Percentiles rank a stretch among this genome's conserved stretches.
Evolutionary conservation across 2,113 vertebrate genomes (phyloP).

Genomic region (Carassius carassius): DNA sequence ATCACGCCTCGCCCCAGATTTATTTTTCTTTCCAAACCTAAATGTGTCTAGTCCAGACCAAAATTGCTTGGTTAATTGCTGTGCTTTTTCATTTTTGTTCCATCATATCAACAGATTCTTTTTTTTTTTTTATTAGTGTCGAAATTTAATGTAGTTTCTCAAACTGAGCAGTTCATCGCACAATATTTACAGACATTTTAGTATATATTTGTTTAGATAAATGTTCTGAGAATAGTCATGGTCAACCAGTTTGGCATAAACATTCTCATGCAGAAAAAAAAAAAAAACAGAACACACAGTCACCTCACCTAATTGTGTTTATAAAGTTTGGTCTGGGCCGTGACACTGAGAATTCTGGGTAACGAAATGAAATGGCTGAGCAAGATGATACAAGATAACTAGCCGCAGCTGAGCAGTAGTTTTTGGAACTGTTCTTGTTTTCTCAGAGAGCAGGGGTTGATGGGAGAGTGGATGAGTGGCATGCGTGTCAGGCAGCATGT

Average conservation of each 20-base stretch:
- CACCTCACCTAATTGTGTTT: constrained; percentile 58
- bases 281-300: constrained; percentile 29
- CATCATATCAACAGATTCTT: constrained; percentile 1
- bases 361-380: background rate
- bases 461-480: constrained; percentile 1
- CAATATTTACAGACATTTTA: constrained; percentile 69
- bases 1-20: constrained; percentile 62
- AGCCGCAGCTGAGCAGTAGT: background rate
- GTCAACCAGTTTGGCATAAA: constrained; percentile 60
- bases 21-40: constrained; percentile 72
- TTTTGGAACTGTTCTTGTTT: constrained; percentile 40
- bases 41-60: constrained; percentile 71
- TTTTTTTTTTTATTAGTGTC: background rate
- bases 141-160: constrained; percentile 1
- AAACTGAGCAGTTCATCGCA: constrained; percentile 49
- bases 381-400: constrained; percentile 18
- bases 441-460: constrained; percentile 28
- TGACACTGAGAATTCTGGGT: constrained; percentile 51
- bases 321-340: constrained; percentile 45
- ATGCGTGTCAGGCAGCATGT: background rate
- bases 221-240: constrained; percentile 62
- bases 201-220: constrained; percentile 71
- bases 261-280: constrained; percentile 41
- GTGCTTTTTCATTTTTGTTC: constrained; percentile 46
- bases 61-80: constrained; percentile 62